Conservation (phyloP, 2,113 vertebrate species). For the Hiodon tergisus region DNA sequence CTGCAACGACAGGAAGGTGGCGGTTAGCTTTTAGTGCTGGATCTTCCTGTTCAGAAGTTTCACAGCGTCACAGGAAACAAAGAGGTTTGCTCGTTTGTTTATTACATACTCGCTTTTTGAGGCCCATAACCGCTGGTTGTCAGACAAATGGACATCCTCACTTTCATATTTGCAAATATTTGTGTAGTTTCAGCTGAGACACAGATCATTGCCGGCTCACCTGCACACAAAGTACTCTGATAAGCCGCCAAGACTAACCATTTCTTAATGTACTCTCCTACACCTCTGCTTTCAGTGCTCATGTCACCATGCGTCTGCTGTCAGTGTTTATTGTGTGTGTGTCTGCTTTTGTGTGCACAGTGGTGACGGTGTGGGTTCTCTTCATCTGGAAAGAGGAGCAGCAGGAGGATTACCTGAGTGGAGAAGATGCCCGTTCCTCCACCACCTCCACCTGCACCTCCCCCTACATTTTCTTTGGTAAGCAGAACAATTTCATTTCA, state of each 20-base stretch:
- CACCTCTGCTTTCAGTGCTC: no score
- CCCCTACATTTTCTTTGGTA: conserved; percentile 13
- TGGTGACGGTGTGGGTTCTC: background rate
- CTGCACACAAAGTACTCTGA: no score
- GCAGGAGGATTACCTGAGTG: background rate
- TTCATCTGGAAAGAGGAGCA: background rate
- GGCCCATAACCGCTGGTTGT: background rate
- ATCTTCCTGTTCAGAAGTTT: conserved; percentile 62
- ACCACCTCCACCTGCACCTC: conserved; percentile 10
- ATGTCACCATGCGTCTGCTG: no score
- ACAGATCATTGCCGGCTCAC: no score
- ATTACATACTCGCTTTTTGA: background rate
- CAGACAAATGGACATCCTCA: no score
- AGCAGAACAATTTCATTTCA: background rate
- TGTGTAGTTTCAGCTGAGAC: no score
- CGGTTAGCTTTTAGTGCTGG: conserved; percentile 52
- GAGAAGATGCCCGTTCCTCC: conserved; percentile 19
- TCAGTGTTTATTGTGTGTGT: no score
- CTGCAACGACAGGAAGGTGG: conserved; percentile 59
- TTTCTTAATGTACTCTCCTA: no score
- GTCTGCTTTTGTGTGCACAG: background rate
- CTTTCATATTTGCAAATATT: no score
- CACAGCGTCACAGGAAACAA: conserved; percentile 57
- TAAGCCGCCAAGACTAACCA: no score
- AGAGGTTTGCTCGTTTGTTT: conserved; percentile 35